Evolutionary conservation across 2,797 vertebrate genomes (phyloP).

Genomic region (Semotilus atromaculatus): DNA sequence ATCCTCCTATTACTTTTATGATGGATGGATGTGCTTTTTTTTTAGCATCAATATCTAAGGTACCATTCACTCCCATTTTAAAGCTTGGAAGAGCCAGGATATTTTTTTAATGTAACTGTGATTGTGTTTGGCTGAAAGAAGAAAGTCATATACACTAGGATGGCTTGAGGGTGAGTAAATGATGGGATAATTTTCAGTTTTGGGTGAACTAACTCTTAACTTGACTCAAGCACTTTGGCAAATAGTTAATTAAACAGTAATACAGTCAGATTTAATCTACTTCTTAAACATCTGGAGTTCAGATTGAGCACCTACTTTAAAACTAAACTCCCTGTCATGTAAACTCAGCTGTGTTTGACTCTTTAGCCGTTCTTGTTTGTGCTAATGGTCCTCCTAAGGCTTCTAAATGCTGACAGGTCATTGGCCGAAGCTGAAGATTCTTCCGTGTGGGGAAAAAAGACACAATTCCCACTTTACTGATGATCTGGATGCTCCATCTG

Average conservation of each 20-base stretch:
- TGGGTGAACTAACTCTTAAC: too few species aligned
- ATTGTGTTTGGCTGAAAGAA: too few species aligned
- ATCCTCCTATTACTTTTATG: too few species aligned
- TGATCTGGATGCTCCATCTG: not conserved
- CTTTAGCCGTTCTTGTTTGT: not conserved
- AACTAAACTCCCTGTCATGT: not conserved
- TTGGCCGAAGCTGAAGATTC: not conserved
- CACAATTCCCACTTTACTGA: not conserved
- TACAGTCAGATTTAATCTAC: not conserved
- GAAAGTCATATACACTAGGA: too few species aligned
- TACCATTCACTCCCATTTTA: too few species aligned
- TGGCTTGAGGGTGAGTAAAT: too few species aligned
- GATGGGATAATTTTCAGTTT: too few species aligned
- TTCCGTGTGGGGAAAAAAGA: too few species aligned
- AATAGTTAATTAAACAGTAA: not conserved
- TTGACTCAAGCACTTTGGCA: not conserved
- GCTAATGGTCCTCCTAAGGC: not conserved
- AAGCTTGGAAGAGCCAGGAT: too few species aligned
- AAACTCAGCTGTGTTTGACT: not conserved
- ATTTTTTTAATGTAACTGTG: too few species aligned
- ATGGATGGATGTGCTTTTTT: too few species aligned
- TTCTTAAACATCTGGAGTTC: not conserved
- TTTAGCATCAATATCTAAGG: too few species aligned
- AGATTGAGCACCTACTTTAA: not conserved
- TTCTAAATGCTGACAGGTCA: not conserved